Evolutionary conservation across 2,888 invertebrate genomes (phyloP).

Genomic region (Mimas tiliae): DNA sequence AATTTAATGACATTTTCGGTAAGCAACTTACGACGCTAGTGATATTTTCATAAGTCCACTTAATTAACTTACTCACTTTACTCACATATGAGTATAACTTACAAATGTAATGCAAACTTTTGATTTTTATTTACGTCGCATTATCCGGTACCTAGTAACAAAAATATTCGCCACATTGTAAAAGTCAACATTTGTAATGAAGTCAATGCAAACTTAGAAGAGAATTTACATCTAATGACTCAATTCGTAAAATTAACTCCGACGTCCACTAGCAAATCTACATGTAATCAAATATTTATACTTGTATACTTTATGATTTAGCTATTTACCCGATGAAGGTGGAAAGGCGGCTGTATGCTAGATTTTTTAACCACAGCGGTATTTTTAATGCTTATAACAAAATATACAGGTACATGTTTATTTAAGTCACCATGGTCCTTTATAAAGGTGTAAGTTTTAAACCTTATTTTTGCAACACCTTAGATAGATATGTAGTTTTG

Average conservation of each 20-base stretch:
- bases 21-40: no score
- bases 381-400: no score
- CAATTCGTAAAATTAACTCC: conserved; percentile 5
- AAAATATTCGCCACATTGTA: background rate
- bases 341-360: no score
- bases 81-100: no score
- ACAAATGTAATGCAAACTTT: no score
- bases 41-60: no score
- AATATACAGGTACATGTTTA: no score
- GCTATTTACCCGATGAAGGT: no score
- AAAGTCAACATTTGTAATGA: background rate
- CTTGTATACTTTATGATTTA: no score
- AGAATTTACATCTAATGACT: conserved; percentile 11
- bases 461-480: background rate
- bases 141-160: background rate
- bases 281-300: background rate
- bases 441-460: background rate
- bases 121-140: background rate
- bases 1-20: no score
- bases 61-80: no score
- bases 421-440: background rate
- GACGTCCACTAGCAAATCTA: conserved; percentile 1
- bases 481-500: background rate
- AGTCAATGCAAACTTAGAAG: background rate
- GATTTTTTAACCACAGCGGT: no score